Base-by-base conservation (phyloP, 64 coral and sea anemone species). In the Anthopleura sola region DNA sequence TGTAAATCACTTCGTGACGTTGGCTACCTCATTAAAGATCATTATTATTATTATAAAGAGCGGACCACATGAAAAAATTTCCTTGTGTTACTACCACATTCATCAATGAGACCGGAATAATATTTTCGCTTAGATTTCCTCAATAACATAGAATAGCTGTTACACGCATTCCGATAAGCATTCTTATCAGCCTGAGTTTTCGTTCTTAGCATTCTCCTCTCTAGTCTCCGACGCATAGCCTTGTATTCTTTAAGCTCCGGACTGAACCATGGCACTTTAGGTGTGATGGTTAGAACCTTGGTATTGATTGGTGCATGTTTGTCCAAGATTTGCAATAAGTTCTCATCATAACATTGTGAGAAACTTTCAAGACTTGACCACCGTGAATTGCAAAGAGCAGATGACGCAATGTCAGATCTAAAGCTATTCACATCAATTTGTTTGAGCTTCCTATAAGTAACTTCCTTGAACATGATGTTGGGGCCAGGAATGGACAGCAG, bases 181-280 rank as follows among this genome's bases (percentile, higher is more conserved):
- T 64, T 79, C 24, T 47, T 78, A 60, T 86, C 74, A 81, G 46
- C 51, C 34, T 77, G 39, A 60, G 23, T 48, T 49, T 85, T 77
- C n/a, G 82, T 60, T 78, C 75, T 78, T 60, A 33, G 26, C 82
- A 90, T 90, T 68, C 58, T 85, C 75, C 75, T 90, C 55, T 90
- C 83, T 16, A 85, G 51, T 78, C 83, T 78, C 51, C 82, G 75
- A 40, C 82, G 48, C 18, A 40, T 85, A 53, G 44, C 33, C 75
- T 91, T 91, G 15, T 85, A 29, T 64, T 28, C 33, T n/a, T 85
- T 91, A 10, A 86, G 83, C 20, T 81, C 54, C 17, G 55, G 82
- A 85, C 36, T 91, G 34, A 85, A 87, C 75, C 48, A 87, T 23
- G 49, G 74, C 75, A 87, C 74, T 79, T 50, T 87, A 75, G 71